These are phyloP conservation scores for Drosophila kurseongensis DNA, from an alignment of 1,140 invertebrate genomes.

Conservation along the genomic window DNA sequence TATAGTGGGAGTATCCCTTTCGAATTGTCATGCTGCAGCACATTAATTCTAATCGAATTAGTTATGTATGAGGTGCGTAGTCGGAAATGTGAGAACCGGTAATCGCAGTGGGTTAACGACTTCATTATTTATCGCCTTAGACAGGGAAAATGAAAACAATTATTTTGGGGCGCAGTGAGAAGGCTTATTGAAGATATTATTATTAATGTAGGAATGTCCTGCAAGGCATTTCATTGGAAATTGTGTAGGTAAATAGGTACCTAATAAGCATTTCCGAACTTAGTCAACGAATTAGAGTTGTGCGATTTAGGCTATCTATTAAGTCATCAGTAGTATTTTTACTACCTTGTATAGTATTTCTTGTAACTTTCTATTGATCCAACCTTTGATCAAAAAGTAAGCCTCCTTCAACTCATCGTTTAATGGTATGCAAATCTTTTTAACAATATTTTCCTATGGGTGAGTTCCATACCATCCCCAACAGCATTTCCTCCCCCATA, in stretches of 20 bases:
- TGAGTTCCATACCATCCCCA: not conserved
- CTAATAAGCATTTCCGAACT: not conserved
- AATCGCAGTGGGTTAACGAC: conserved; percentile 34
- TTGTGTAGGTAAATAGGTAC: not conserved
- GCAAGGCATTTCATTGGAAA: not conserved
- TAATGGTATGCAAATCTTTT: conserved; percentile 30
- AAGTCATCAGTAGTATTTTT: not conserved
- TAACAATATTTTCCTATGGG: conserved; percentile 2
- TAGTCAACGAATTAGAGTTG: not conserved
- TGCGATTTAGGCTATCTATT: too few relatives aligned
- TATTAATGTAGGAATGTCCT: conserved; percentile 22
- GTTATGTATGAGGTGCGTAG: conserved; percentile 51
- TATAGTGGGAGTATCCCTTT: conserved; percentile 24
- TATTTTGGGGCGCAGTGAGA: conserved; percentile 1
- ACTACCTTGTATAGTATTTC: not conserved
- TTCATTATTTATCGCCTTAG: conserved; percentile 43
- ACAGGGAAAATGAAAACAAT: conserved; percentile 31
- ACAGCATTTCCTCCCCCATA: not conserved
- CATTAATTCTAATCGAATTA: conserved; percentile 63
- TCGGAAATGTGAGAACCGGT: conserved; percentile 44
- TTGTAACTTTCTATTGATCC: not conserved
- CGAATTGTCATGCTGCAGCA: conserved; percentile 44
- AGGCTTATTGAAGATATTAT: conserved; percentile 37
- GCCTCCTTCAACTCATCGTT: conserved; percentile 1
- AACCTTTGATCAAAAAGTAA: not conserved